Evolutionary conservation across 2,888 invertebrate species (phyloP), one percentile per base, ranked within the genome.

Genomic region (Helobdella robusta): DNA sequence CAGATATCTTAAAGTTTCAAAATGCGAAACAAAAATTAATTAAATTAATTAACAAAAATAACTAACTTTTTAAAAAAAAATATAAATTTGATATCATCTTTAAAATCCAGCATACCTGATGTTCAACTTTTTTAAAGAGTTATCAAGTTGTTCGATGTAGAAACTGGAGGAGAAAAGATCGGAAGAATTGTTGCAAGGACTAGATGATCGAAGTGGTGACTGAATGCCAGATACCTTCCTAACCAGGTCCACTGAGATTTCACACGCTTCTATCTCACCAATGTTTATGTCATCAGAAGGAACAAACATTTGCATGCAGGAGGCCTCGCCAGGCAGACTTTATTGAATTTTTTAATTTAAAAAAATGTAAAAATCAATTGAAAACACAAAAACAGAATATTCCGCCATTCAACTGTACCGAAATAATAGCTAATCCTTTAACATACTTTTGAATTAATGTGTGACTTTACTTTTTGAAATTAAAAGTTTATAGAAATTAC

Each of bases 301-400:
- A 60, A 70, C 61, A 40, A 70, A 70, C 70, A 70, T 70, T 40
- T 59, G 50, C 70, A 70, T 69, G 18, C 28, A 23, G n/a, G 52
- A 54, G 34, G 62, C 65, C 11, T 70, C 70, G 34, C 36, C 56
- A 2, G 70, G 64, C 32, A 70, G 32, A 8, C 56, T n/a, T n/a
- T n/a, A n/a, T n/a, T n/a, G n/a, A n/a, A n/a, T n/a, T n/a, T n/a
- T n/a, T n/a, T n/a, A n/a, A n/a, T n/a, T n/a, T n/a, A n/a, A n/a
- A n/a, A n/a, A n/a, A n/a, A n/a, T n/a, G n/a, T n/a, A n/a, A n/a
- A n/a, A n/a, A n/a, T n/a, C n/a, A n/a, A n/a, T n/a, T n/a, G n/a
- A n/a, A n/a, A n/a, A n/a, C n/a, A n/a, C n/a, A n/a, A n/a, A n/a
- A n/a, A n/a, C n/a, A n/a, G n/a, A n/a, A n/a, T n/a, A n/a, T n/a